Percentiles rank a stretch among this genome's conserved stretches.
Conservation (phyloP, 2,888 invertebrate genomes). For the Xestia c-nigrum region DNA sequence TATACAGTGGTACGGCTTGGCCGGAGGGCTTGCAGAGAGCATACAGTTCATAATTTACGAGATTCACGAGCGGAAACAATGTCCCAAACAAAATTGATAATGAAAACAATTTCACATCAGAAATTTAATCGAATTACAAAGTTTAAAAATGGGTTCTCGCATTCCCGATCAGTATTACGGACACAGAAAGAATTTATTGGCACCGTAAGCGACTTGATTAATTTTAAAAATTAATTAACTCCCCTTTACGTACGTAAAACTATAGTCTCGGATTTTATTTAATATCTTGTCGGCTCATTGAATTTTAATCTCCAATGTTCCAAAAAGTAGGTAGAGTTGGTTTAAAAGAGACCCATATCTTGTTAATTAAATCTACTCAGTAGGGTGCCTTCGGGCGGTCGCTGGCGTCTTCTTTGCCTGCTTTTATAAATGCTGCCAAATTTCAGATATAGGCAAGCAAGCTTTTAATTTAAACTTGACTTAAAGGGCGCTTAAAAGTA, state of each 20-base stretch:
- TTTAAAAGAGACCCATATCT: slow-evolving; percentile 89
- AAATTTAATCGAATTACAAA: slow-evolving; percentile 84
- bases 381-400: slow-evolving; percentile 84
- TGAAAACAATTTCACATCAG: slow-evolving; percentile 88
- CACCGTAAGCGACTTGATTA: slow-evolving; percentile 64
- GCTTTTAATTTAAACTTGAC: slow-evolving; percentile 87
- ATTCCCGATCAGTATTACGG: slow-evolving; percentile 71
- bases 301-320: slow-evolving; percentile 88
- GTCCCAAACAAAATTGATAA: slow-evolving; percentile 86
- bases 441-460: slow-evolving; percentile 84
- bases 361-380: slow-evolving; percentile 90
- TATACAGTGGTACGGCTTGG: slow-evolving; percentile 83
- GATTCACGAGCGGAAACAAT: slow-evolving; percentile 86
- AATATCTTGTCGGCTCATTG: slow-evolving; percentile 85
- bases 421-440: slow-evolving; percentile 85
- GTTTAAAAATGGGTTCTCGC: slow-evolving; percentile 78
- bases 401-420: slow-evolving; percentile 79
- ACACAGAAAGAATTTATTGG: slow-evolving; percentile 71
- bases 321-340: slow-evolving; percentile 87
- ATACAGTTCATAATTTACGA: slow-evolving; percentile 88
- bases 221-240: slow-evolving; percentile 71
- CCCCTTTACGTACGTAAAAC: slow-evolving; percentile 70
- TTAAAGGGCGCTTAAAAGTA: slow-evolving; percentile 80
- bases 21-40: slow-evolving; percentile 85
- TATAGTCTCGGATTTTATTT: slow-evolving; percentile 78